Base-by-base conservation (phyloP, 2,888 invertebrate species). In the Balanococcus diminutus region DNA sequence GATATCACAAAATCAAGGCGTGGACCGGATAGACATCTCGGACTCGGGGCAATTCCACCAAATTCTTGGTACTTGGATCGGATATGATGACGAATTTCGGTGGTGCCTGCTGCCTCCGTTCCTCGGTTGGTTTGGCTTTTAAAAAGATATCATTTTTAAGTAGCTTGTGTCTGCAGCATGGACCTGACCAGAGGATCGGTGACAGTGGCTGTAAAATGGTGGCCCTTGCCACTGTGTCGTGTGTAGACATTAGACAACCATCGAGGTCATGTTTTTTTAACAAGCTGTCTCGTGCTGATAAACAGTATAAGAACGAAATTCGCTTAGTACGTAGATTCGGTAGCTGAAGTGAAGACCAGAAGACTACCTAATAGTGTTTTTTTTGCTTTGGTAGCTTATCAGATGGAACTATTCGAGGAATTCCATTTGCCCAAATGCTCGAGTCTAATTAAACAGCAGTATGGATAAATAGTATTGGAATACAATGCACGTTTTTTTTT, bases 1-100 rank as follows among this genome's bases (percentile, higher is more conserved):
- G 75, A 75, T 75, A 75, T 75, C 75, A 75, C 32, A 75, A 75
- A 75, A 75, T 75, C 75, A 75, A 75, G 75, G 75, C 75, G 75
- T 75, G 75, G 14, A 75, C 75, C 75, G 75, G 75, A 75, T 67
- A 28, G 61, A 22, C 61, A 28, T 25, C 51, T n/a, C 19, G 51
- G 51, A 19, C 9, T 11, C 32, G 75, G 75, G 11, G 32, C 4
- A 28, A 75, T 67, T 67, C 67, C 11, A 28, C 19, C 75, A 75
- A 75, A 75, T 75, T 75, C 75, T 75, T 51, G 19, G 19, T n/a
- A 8, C 51, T 51, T 51, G n/a, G 32, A 19, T 75, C 75, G 75
- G 32, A 75, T 75, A 22, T 2, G 8, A 25, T 61, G n/a, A 61
- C 61, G 61, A 61, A 8, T 61, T 61, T 61, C 8, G 14, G 8